Base-by-base conservation (phyloP, 1,140 invertebrate genomes). In the Eurosta solidaginis region DNA sequence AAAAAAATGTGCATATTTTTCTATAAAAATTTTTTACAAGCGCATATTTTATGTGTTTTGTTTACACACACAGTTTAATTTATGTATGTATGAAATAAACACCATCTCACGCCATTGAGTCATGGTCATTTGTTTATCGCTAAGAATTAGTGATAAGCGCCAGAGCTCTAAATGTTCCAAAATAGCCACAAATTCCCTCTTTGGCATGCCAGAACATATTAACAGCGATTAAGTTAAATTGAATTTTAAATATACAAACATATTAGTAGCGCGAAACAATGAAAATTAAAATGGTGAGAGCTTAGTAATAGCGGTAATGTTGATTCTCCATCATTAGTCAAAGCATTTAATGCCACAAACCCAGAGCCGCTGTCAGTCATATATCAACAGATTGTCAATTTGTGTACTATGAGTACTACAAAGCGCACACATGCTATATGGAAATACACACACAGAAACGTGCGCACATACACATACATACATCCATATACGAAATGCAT, bases 191-290 rank as follows among this genome's bases (percentile, higher is more conserved):
- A 68, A 68, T 40, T 40, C n/a, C 7, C 10, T 29, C 29, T 68
- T 59, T 59, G 54, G 54, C n/a, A 59, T 59, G 54, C 27, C n/a
- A 2, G 22, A 68, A 40, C 40, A 2, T n/a, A 22, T 20, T 40
- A 40, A 68, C 33, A 68, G 59, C 36, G 33, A 68, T 68, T 68
- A n/a, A n/a, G n/a, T n/a, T n/a, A 68, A 68, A 68, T 40, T 68
- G n/a, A 68, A 68, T 68, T 68, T 17, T 33, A 68, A 68, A n/a
- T n/a, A 68, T n/a, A 68, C n/a, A 40, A n/a, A 20, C 59, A 68
- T 9, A 22, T 20, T 33, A 68, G 45, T n/a, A n/a, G 12, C 45
- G n/a, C n/a, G n/a, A n/a, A n/a, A n/a, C n/a, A n/a, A n/a, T n/a
- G n/a, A n/a, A n/a, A n/a, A 47, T 47, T 1, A 14, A 3, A 47